phyloP scores from a whole-genome alignment of 2,888 invertebrate genomes.

The Arge pagana region DNA sequence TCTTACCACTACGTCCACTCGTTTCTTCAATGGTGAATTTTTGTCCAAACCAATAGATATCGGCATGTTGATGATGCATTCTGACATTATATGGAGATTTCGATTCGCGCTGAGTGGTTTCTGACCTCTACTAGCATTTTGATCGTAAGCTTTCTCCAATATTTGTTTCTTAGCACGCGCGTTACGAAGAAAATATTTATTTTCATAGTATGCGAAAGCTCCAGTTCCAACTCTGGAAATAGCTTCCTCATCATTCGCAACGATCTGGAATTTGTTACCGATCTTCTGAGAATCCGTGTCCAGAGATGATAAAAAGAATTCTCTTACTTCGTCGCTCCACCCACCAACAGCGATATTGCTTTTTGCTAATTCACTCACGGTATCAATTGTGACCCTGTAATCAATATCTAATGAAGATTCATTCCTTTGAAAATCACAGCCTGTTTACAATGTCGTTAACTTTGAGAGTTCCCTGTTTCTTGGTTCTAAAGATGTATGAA shows the following conservation, averaged over 20 bases:
- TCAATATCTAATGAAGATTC: no score
- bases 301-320: constrained; percentile 71
- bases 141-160: constrained; percentile 45
- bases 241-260: constrained; percentile 67
- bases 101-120: constrained; percentile 48
- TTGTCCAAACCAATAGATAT: constrained; percentile 81
- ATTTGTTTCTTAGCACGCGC: constrained; percentile 66
- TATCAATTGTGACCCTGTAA: constrained; percentile 77
- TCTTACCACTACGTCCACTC: constrained; percentile 67
- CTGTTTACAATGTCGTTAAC: no score
- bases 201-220: constrained; percentile 80
- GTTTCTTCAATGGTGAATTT: constrained; percentile 76
- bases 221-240: constrained; percentile 73
- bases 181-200: constrained; percentile 71
- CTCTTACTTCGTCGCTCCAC: constrained; percentile 73
- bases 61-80: constrained; percentile 81
- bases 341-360: constrained; percentile 72
- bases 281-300: constrained; percentile 72
- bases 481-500: no score
- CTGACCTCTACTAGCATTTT: constrained; percentile 36
- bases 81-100: constrained; percentile 79
- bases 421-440: no score
- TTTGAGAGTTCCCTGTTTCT: no score
- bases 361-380: constrained; percentile 69
- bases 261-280: constrained; percentile 68